Percentiles rank a stretch among this genome's conserved stretches.
phyloP scores from a whole-genome alignment of 2,888 invertebrate species.

The Andrena marginata region DNA sequence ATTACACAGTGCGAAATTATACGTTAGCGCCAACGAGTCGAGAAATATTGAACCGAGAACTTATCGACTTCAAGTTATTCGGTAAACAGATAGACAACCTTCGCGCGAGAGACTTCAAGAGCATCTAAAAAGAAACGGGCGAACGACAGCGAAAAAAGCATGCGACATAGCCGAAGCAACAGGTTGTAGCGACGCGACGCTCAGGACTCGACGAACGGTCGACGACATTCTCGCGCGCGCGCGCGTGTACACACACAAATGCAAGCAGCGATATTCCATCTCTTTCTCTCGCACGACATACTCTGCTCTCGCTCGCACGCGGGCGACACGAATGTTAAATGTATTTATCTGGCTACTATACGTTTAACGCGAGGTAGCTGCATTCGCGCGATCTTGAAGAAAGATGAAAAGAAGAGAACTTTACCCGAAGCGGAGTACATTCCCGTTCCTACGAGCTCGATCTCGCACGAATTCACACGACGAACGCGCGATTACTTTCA shows the following conservation, averaged over 20 bases:
- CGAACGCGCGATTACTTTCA: neutral
- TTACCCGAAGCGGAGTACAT: constrained; percentile 5
- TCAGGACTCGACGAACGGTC: constrained; percentile 66
- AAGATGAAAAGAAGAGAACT: constrained; percentile 6
- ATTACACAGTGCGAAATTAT: constrained; percentile 1
- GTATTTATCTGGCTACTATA: constrained; percentile 30
- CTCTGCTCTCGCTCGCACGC: constrained; percentile 26
- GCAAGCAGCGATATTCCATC: constrained; percentile 6
- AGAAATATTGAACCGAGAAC: neutral
- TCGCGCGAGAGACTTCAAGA: constrained; percentile 1
- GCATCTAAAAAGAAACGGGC: constrained; percentile 6
- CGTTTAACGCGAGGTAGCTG: constrained; percentile 5
- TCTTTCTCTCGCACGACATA: constrained; percentile 6
- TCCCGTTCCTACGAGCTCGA: neutral
- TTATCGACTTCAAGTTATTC: constrained; percentile 11
- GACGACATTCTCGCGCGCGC: constrained; percentile 62
- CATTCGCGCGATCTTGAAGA: neutral
- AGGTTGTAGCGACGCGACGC: constrained; percentile 69
- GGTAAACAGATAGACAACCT: neutral
- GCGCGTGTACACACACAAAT: constrained; percentile 23
- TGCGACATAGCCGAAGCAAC: constrained; percentile 60
- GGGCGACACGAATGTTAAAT: constrained; percentile 10
- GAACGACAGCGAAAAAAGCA: constrained; percentile 31
- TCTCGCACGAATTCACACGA: constrained; percentile 2
- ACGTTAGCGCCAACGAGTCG: neutral